Base-by-base conservation (phyloP, 2,113 vertebrate species). In the Psettodes erumei region DNA sequence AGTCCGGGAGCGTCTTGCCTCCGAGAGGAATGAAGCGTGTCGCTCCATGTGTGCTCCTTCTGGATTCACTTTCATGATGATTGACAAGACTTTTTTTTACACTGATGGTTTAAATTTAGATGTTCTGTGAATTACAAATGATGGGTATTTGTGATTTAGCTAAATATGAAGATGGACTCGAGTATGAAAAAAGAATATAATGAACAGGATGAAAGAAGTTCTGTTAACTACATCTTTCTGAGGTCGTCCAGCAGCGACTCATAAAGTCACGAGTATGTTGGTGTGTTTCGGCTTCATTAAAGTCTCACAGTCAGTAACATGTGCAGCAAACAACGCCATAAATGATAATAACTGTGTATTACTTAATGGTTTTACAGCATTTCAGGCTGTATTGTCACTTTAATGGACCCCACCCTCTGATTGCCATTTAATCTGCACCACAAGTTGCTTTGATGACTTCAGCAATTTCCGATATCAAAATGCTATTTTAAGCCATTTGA, bases 401-500 rank as follows among this genome's bases (percentile, higher is more conserved):
- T n/a, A n/a, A n/a, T n/a, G n/a, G n/a, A n/a, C n/a, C n/a, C n/a
- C n/a, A n/a, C n/a, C n/a, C n/a, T n/a, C n/a, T n/a, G n/a, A 12
- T 13, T 27, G 32, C 53, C 43, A 27, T 64, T 58, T 75, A 13
- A 63, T 58, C 21, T 37, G 37, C 43, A 60, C 19, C 42, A 68
- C 67, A 63, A 8, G 1, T 42, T n/a, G 33, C 60, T 63, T 50
- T 47, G 13, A 58, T 15, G 42, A 47, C 65, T 55, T 40, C 42
- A 38, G 62, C 43, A 18, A n/a, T 50, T 50, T 50, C 32, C 77
- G 30, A 28, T 15, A 28, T 42, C 33, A 56, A 45, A 51, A 45
- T 19, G 55, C 79, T 75, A 82, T 84, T 89, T 84, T 30, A 51
- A 76, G 67, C 28, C 8, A 50, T 61, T 40, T 56, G 67, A 81